phyloP scores from a whole-genome alignment of 2,888 invertebrate species.

The Drosophila putrida region DNA sequence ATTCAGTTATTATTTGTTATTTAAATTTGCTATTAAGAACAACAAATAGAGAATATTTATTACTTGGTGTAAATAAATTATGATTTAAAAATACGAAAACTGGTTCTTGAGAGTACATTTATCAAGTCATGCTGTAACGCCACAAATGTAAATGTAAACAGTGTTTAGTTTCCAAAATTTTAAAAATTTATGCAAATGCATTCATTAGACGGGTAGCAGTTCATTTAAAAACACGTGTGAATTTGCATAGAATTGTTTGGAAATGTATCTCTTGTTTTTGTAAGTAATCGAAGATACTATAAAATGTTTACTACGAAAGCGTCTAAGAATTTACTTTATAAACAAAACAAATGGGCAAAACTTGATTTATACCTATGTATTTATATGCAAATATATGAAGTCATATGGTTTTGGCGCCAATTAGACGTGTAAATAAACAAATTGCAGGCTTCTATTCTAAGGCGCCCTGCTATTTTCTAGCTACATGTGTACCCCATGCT shows the following conservation, averaged over 20 bases:
- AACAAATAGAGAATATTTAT: no score
- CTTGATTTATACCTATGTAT: slow-evolving; percentile 19
- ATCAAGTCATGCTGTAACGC: slow-evolving; percentile 13
- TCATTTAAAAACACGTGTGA: slow-evolving; percentile 15
- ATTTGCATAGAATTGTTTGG: slow-evolving; percentile 27
- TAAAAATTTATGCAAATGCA: slow-evolving; percentile 38
- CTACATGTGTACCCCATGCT: slow-evolving; percentile 42
- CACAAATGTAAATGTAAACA: slow-evolving; percentile 18
- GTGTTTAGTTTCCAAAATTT: neutral
- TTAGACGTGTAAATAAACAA: slow-evolving; percentile 65
- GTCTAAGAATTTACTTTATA: slow-evolving; percentile 51
- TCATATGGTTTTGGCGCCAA: slow-evolving; percentile 61
- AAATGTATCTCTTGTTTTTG: slow-evolving; percentile 13
- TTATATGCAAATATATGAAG: slow-evolving; percentile 41
- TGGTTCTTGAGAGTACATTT: slow-evolving; percentile 8
- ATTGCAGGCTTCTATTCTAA: slow-evolving; percentile 39
- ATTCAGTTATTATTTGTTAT: slow-evolving; percentile 10
- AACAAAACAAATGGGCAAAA: slow-evolving; percentile 38
- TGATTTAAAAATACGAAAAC: slow-evolving; percentile 7
- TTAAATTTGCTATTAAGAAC: neutral
- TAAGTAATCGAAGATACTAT: slow-evolving; percentile 15
- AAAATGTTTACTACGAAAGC: slow-evolving; percentile 35
- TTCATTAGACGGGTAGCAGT: slow-evolving; percentile 16
- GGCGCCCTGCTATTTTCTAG: slow-evolving; percentile 6
- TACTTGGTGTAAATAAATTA: neutral